A percentile compares a stretch with the other conserved stretches of the same genome.
phyloP scores from a whole-genome alignment of 2,888 invertebrate genomes.

The Brachypalpus laphriformis region DNA sequence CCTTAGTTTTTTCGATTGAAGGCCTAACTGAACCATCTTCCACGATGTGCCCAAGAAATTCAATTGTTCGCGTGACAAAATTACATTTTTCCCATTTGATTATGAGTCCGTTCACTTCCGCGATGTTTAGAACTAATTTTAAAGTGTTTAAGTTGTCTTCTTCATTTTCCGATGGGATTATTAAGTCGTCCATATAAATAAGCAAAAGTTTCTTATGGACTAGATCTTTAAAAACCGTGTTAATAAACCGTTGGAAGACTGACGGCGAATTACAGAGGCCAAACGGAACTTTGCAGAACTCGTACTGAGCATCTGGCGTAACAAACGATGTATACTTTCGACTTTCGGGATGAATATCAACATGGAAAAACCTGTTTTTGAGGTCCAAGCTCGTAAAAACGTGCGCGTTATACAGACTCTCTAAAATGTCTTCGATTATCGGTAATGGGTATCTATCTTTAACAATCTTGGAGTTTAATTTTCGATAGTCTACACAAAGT shows the following conservation, averaged over 20 bases:
- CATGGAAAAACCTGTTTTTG: no score
- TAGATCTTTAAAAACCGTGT: neutral
- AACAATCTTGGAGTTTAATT: neutral
- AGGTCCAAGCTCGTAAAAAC: no score
- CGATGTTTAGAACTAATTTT: neutral
- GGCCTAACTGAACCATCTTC: slow-evolving; percentile 1
- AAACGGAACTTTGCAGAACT: no score
- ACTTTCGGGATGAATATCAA: no score
- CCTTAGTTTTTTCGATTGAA: slow-evolving; percentile 19
- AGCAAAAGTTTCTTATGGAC: neutral
- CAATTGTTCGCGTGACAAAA: neutral
- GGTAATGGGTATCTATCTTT: no score
- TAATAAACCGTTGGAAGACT: neutral
- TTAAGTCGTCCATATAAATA: slow-evolving; percentile 6
- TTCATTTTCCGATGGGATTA: neutral
- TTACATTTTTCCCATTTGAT: neutral
- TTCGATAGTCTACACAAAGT: slow-evolving; percentile 79
- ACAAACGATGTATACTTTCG: no score
- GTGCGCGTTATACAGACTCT: no score
- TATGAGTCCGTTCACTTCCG: neutral
- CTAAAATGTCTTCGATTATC: no score
- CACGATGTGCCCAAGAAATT: slow-evolving; percentile 20
- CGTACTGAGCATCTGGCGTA: no score
- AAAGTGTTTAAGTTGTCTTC: neutral
- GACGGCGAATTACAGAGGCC: no score